Percentiles rank a stretch among this genome's conserved stretches.
phyloP scores from a whole-genome alignment of 2,888 invertebrate species.

The Chrysomela aeneicollis region DNA sequence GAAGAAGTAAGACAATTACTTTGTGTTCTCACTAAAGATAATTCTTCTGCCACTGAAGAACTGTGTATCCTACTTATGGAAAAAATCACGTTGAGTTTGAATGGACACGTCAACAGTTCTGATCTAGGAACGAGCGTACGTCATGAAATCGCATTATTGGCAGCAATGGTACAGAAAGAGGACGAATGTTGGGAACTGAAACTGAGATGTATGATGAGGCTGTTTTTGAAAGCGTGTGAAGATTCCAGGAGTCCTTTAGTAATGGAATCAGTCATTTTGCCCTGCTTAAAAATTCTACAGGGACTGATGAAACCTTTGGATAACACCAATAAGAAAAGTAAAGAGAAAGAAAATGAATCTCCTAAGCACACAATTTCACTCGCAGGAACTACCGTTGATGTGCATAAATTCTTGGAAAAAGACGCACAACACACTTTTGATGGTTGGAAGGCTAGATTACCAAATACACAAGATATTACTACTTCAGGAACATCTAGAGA shows the following conservation, averaged over 20 bases:
- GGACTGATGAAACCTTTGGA: constrained; percentile 76
- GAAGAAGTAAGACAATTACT: constrained; percentile 89
- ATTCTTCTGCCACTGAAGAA: constrained; percentile 81
- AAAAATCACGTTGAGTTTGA: constrained; percentile 81
- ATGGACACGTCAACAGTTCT: constrained; percentile 76
- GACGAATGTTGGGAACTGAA: constrained; percentile 96
- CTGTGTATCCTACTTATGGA: constrained; percentile 84
- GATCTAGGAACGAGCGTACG: constrained; percentile 81
- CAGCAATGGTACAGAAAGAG: constrained; percentile 88
- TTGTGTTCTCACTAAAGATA: constrained; percentile 89
- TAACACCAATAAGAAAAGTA: constrained; percentile 50
- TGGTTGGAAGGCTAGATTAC: constrained; percentile 76
- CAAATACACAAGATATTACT: constrained; percentile 56
- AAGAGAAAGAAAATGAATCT: constrained; percentile 28
- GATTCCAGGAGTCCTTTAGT: constrained; percentile 85
- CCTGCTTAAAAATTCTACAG: constrained; percentile 91
- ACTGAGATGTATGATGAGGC: constrained; percentile 84
- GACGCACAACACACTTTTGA: constrained; percentile 74
- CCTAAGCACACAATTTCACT: constrained; percentile 55
- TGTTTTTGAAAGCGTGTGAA: constrained; percentile 82
- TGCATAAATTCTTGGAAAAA: constrained; percentile 76
- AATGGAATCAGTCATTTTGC: constrained; percentile 89
- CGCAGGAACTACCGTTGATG: constrained; percentile 70
- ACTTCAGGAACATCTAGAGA: constrained; percentile 46
- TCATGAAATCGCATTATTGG: constrained; percentile 88